A percentile compares a stretch with the other conserved stretches of the same genome.
Evolutionary conservation across 1,140 invertebrate genomes (phyloP).

Genomic region (Brachionus manjavacas): DNA sequence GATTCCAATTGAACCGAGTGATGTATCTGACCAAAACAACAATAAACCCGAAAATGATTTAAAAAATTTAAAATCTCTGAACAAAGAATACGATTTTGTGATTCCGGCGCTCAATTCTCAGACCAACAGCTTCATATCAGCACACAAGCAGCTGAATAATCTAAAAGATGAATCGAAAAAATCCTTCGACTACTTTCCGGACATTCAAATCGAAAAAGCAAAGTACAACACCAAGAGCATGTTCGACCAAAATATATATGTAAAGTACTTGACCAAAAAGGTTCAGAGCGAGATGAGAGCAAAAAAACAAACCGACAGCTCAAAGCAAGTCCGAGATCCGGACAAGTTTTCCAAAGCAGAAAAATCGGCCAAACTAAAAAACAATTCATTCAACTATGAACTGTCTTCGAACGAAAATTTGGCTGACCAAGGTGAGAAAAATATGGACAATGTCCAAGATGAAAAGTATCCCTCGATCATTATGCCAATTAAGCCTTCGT

Average conservation of each 20-base stretch:
- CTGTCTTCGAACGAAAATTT: conserved; percentile 5
- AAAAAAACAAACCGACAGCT: neutral
- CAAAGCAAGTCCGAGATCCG: neutral
- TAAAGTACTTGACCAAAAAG: neutral
- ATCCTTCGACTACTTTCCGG: conserved; percentile 22
- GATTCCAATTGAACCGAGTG: neutral
- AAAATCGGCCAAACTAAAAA: neutral
- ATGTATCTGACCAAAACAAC: neutral
- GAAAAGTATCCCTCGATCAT: neutral
- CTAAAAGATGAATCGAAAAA: conserved; percentile 22
- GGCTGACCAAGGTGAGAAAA: neutral
- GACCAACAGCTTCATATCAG: conserved; percentile 6
- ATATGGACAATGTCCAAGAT: neutral
- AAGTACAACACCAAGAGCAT: neutral
- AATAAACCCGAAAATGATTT: neutral
- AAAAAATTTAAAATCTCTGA: neutral
- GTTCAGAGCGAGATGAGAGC: neutral
- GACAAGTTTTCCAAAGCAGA: neutral
- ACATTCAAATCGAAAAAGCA: conserved; percentile 13
- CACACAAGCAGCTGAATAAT: neutral
- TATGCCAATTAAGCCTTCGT: neutral
- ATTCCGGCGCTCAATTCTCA: neutral
- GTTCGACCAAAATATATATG: neutral
- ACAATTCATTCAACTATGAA: neutral
- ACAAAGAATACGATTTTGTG: conserved; percentile 20